Base-by-base conservation (phyloP, 2,113 vertebrate species). In the Sorex araneus region DNA sequence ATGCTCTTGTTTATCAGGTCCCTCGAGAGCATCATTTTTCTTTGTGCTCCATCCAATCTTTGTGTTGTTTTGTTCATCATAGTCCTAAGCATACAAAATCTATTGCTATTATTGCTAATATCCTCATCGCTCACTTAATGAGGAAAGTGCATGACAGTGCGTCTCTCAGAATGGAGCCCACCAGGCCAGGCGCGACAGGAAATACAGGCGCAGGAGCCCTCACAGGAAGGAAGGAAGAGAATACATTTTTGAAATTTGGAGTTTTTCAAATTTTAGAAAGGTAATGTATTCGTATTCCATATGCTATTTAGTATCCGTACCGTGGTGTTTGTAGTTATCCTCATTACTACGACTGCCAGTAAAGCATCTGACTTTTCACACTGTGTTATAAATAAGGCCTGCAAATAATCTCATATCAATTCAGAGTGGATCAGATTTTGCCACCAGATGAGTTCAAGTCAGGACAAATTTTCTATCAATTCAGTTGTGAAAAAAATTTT, bases 321-420 rank as follows among this genome's bases (percentile, higher is more conserved):
- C n/a, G 64, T 47, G 30, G 2, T 89, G 47, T n/a, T 82, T 84
- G 1, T 90, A 71, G 76, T 87, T 71, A 69, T 70, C 45, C 16
- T 23, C 12, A 73, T 71, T 80, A 82, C 79, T 79, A 89, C 90
- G 92, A 84, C 66, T 95, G 60, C 4, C 54, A 71, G 34, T 16
- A 80, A 91, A 87, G 89, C 57, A 9, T 86, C 25, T 94, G 34
- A 70, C 76, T 95, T 95, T 94, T 84, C 47, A 88, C 11, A 75
- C 8, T 79, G 16, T 87, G 9, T 76, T 60, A 76, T 84, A 79
- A 84, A 79, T 84, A 79, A 90, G n/a, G 32, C 36, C 18, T 45
- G 28, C 71, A 81, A 81, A 50, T 90, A 75, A 25, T 40, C 47
- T 84, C 1, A 30, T 70, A 43, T 76, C 47, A 75, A 0, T 71